phyloP scores from a whole-genome alignment of 2,797 vertebrate genomes.

The Peromyscus melanophrys region DNA sequence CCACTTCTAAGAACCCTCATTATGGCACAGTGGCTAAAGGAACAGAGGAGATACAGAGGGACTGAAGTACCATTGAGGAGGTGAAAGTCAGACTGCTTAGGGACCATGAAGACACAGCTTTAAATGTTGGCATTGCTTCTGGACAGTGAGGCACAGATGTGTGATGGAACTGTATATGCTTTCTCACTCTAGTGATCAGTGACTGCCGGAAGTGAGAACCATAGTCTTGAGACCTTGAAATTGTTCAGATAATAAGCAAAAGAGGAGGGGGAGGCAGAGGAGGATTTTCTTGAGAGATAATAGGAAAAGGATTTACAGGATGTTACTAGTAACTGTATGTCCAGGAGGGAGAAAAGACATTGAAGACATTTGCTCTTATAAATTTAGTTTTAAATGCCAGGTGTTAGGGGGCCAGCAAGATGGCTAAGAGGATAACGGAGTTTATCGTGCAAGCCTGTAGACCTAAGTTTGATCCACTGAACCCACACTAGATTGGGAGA shows the following conservation, averaged over 20 bases:
- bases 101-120: too few relatives aligned
- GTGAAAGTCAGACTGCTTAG: neutral
- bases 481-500: neutral
- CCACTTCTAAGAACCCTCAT: neutral
- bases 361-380: constrained; percentile 16
- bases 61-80: neutral
- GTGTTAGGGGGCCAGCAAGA: neutral
- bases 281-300: neutral
- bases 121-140: neutral
- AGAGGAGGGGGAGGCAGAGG: neutral
- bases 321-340: neutral
- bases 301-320: neutral
- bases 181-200: neutral
- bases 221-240: neutral
- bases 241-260: neutral
- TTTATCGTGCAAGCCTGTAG: fast-evolving
- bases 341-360: neutral
- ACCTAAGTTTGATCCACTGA: neutral
- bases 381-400: neutral
- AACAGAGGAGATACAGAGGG: neutral
- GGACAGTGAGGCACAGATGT: neutral
- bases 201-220: neutral
- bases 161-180: fast-evolving
- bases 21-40: neutral
- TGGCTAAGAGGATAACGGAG: too few relatives aligned